Conservation (phyloP, 2,888 invertebrate species). For the Agrotis puta region DNA sequence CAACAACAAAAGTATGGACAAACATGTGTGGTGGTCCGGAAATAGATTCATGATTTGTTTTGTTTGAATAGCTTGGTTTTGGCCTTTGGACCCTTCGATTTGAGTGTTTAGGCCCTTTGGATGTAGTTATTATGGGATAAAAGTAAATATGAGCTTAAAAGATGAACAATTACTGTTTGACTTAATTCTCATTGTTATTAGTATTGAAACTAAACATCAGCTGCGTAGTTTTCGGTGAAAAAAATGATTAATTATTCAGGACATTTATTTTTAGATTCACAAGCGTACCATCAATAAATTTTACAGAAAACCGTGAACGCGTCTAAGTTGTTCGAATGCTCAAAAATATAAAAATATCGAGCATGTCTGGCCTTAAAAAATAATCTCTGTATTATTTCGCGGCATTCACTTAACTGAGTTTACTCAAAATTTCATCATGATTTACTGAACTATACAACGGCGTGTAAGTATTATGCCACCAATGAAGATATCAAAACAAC, state of each 20-base stretch:
- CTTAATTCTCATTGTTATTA: not conserved
- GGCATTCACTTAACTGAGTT: too few relatives aligned
- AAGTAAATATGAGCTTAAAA: not conserved
- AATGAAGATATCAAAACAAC: too few relatives aligned
- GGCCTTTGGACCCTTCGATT: slow-evolving; percentile 13
- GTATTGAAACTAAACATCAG: not conserved
- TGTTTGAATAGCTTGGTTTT: slow-evolving; percentile 19
- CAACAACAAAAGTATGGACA: slow-evolving; percentile 33
- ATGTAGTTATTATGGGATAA: not conserved
- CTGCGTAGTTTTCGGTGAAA: not conserved
- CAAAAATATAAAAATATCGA: too few relatives aligned
- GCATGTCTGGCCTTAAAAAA: too few relatives aligned
- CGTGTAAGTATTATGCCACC: too few relatives aligned
- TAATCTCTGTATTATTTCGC: too few relatives aligned
- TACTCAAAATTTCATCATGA: too few relatives aligned
- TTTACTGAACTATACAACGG: too few relatives aligned
- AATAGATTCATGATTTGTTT: slow-evolving; percentile 33
- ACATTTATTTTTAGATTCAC: not conserved
- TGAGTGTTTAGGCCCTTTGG: slow-evolving; percentile 27
- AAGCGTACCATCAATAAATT: not conserved
- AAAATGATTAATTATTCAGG: not conserved
- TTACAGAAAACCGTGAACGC: too few relatives aligned
- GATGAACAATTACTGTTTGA: not conserved
- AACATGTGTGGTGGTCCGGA: slow-evolving; percentile 22
- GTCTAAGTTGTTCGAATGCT: too few relatives aligned